A percentile compares a stretch with the other conserved stretches of the same genome.
These are phyloP conservation scores for Euwallacea similis DNA, from an alignment of 1,140 invertebrate genomes.

Conservation along the genomic window DNA sequence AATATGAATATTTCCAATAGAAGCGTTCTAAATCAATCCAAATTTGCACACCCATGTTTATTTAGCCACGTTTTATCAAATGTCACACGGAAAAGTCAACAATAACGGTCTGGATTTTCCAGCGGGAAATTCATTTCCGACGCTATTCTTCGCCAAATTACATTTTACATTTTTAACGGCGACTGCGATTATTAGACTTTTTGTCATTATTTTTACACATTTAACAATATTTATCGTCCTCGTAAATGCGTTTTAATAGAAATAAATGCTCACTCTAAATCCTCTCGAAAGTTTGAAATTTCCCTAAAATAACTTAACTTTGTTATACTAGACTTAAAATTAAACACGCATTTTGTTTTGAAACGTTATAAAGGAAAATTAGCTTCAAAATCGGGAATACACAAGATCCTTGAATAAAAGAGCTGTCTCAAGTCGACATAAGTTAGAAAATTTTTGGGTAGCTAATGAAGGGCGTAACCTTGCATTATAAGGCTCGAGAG, in stretches of 20 bases:
- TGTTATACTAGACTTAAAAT: not conserved
- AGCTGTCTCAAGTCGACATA: not conserved
- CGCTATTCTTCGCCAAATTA: constrained; percentile 15
- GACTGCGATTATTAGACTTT: not conserved
- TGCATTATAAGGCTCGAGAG: not conserved
- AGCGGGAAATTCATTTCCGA: constrained; percentile 22
- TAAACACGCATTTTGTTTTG: constrained; percentile 10
- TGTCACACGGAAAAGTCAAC: constrained; percentile 24
- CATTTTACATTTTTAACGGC: constrained; percentile 9
- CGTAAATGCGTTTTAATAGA: no score
- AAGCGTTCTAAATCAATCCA: constrained; percentile 2
- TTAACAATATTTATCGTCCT: no score
- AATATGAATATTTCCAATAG: constrained; percentile 3
- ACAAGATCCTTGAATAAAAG: not conserved
- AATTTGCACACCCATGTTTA: constrained; percentile 21
- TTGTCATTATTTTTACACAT: not conserved
- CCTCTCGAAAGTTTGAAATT: not conserved
- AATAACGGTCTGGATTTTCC: constrained; percentile 21
- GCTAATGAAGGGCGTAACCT: not conserved
- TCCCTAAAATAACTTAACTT: not conserved
- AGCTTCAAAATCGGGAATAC: not conserved
- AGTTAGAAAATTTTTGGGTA: not conserved
- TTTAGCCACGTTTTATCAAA: constrained; percentile 26
- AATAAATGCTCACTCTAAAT: no score
- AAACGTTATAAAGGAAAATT: constrained; percentile 1